These are phyloP conservation scores for Sebastes goodei DNA, from an alignment of 2,797 vertebrate species.

Conservation along the genomic window DNA sequence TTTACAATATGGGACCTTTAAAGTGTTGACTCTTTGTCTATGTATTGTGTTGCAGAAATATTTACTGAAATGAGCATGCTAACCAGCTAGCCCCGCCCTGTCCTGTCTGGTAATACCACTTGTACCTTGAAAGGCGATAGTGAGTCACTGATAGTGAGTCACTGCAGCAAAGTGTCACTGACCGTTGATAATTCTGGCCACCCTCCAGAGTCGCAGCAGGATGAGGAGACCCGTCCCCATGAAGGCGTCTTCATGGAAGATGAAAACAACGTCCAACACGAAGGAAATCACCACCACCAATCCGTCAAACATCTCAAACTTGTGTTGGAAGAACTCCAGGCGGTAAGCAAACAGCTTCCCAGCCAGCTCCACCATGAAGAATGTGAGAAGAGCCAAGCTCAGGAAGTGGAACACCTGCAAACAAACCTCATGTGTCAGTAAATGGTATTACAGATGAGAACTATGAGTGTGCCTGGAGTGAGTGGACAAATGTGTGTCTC, in stretches of 20 bases:
- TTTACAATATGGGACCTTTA: too few relatives aligned
- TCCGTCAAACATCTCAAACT: slow-evolving; percentile 94
- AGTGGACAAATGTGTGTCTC: slow-evolving; percentile 17
- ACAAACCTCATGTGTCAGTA: background rate
- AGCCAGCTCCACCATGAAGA: slow-evolving; percentile 91
- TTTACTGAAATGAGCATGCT: too few relatives aligned
- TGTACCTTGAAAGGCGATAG: background rate
- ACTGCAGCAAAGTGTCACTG: slow-evolving; percentile 6
- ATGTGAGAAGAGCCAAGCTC: slow-evolving; percentile 89
- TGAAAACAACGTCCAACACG: slow-evolving; percentile 87
- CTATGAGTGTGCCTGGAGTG: background rate
- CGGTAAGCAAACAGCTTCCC: slow-evolving; percentile 91
- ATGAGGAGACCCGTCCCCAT: slow-evolving; percentile 92
- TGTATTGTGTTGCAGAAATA: too few relatives aligned
- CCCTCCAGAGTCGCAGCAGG: slow-evolving; percentile 94
- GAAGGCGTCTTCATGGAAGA: slow-evolving; percentile 88
- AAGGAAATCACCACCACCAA: slow-evolving; percentile 91
- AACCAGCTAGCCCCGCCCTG: too few relatives aligned
- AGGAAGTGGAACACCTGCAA: slow-evolving; percentile 92
- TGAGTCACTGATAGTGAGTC: too few relatives aligned
- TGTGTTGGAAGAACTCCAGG: slow-evolving; percentile 93
- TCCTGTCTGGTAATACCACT: too few relatives aligned
- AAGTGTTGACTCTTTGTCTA: too few relatives aligned
- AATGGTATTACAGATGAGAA: background rate
- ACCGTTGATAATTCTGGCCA: slow-evolving; percentile 96